Conservation (phyloP, 2,888 invertebrate species). For the Choreutis nemorana region DNA sequence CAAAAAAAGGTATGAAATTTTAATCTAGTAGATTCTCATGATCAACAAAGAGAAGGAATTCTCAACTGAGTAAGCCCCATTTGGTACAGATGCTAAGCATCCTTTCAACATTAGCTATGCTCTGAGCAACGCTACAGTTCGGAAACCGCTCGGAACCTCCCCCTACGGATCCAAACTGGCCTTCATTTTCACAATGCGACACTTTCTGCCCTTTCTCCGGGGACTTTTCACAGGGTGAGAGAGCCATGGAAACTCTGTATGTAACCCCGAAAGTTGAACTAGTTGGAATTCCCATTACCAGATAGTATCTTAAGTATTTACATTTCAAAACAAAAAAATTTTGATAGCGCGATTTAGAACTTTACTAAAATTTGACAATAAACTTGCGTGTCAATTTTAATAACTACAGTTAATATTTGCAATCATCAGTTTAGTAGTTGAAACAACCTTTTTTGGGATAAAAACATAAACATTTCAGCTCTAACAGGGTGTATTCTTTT, state of each 20-base stretch:
- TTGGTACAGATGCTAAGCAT: constrained; percentile 34
- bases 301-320: constrained; percentile 2
- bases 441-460: no score
- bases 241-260: constrained; percentile 37
- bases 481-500: no score
- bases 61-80: constrained; percentile 62
- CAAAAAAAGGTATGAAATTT: no score
- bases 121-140: constrained; percentile 56
- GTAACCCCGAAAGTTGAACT: constrained; percentile 60
- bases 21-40: no score
- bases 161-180: constrained; percentile 41
- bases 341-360: constrained; percentile 29
- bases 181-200: constrained; percentile 38
- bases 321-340: constrained; percentile 14
- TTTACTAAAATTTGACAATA: not conserved
- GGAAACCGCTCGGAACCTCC: constrained; percentile 33
- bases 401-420: no score
- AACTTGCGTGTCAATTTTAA: no score
- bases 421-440: no score
- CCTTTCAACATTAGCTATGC: constrained; percentile 54
- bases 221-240: constrained; percentile 63
- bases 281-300: constrained; percentile 29
- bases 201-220: constrained; percentile 63
- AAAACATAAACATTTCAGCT: no score
- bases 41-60: constrained; percentile 23